Evolutionary conservation across 1,140 invertebrate species (phyloP), one percentile per base, ranked within the genome.

Genomic region (Anthonomus grandis): DNA sequence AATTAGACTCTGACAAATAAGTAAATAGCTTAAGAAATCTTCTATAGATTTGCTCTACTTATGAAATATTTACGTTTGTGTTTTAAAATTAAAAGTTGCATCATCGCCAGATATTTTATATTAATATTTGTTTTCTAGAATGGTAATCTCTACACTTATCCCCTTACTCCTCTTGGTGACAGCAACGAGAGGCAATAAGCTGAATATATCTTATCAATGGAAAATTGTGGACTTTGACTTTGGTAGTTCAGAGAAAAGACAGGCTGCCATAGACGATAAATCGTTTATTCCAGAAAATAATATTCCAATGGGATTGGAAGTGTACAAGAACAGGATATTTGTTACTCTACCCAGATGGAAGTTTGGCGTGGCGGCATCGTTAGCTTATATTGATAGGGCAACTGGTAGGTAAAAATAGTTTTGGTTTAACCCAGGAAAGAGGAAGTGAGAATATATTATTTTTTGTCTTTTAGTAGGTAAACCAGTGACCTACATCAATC

Each of bases 281-380:
- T 68, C 74, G 19, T 86, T 84, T 55, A 78, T 83, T 9, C 82
- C 79, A 9, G 79, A 83, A 54, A 84, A 87, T 67, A 85, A 86
- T 60, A 74, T 88, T 34, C 86, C 86, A 0, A 78, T 87, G 57
- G 86, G 86, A 1, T 57, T 89, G 31, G 86, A 89, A 63, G 79
- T 87, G 1, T 78, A 79, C 45, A 77, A 75, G 18, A 79, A 83
- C 31, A 76, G 81, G 27, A 65, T 89, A 45, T 88, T 87, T 62
- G 68, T 89, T 10, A 86, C 86, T 0, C 78, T 89, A 4, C 88
- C 88, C 9, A 77, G 86, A 60, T 90, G 87, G 87, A 81, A 81
- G 62, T 64, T 72, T 19, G 88, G 88, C 18, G 86, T 90, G 5
- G 82, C 85, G 1, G 80, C 86, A 23, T 85, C 85, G 59, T 76